phyloP scores from a whole-genome alignment of 2,888 invertebrate species.

The Phasia obesa region DNA sequence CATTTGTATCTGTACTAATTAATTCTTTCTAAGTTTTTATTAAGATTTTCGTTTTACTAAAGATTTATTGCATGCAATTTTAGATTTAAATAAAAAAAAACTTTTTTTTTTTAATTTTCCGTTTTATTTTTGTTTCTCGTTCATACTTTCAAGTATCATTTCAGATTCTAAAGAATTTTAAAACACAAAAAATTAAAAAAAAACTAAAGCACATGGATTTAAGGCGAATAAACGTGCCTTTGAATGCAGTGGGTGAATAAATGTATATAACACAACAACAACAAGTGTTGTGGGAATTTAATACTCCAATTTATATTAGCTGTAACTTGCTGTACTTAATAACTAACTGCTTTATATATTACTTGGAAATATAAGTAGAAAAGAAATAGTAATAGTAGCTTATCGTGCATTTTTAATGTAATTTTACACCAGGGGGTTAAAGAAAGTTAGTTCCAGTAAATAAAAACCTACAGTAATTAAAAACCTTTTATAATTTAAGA shows the following conservation, averaged over 20 bases:
- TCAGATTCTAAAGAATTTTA: slow-evolving; percentile 45
- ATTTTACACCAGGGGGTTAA: too few species aligned
- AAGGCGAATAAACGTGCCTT: too few species aligned
- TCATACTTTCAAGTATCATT: slow-evolving; percentile 51
- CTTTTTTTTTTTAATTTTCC: slow-evolving; percentile 38
- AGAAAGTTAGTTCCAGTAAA: too few species aligned
- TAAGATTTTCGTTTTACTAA: slow-evolving; percentile 10
- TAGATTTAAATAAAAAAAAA: slow-evolving; percentile 32
- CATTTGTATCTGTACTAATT: slow-evolving; percentile 11
- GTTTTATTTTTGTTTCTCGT: slow-evolving; percentile 2
- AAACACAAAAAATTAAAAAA: slow-evolving; percentile 8
- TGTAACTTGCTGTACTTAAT: neutral
- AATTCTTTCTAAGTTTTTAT: slow-evolving; percentile 16
- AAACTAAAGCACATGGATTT: neutral
- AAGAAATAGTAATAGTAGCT: too few species aligned
- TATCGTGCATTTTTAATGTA: too few species aligned
- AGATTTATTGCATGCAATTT: slow-evolving; percentile 35
- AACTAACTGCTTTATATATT: neutral
- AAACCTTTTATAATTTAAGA: too few species aligned
- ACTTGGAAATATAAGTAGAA: neutral
- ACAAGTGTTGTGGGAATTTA: slow-evolving; percentile 49
- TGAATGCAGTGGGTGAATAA: neutral
- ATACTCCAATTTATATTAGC: slow-evolving; percentile 1
- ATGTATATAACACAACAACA: neutral
- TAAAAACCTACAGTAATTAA: too few species aligned